Evolutionary conservation across 2,888 invertebrate species (phyloP).

Genomic region (Alloplasta piceator): DNA sequence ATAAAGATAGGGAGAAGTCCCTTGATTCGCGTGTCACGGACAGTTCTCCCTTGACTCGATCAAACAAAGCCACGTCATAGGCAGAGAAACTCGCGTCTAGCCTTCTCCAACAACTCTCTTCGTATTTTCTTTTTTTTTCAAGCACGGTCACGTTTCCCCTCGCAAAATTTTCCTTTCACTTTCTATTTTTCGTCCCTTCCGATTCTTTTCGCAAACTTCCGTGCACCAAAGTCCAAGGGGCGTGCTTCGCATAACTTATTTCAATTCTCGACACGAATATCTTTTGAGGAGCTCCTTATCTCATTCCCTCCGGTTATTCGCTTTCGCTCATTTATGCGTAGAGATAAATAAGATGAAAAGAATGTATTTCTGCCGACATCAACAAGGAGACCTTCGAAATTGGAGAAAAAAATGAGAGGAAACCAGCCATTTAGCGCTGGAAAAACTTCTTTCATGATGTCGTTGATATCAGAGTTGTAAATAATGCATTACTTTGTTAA

Average conservation of each 20-base stretch:
- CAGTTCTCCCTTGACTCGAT: slow-evolving; percentile 63
- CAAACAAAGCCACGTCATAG: slow-evolving; percentile 47
- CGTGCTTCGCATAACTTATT: slow-evolving; percentile 60
- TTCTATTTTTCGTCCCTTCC: slow-evolving; percentile 30
- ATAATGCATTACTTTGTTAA: no score
- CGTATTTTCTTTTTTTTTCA: slow-evolving; percentile 30
- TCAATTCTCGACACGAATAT: slow-evolving; percentile 56
- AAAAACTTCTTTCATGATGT: no score
- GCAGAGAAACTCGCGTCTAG: slow-evolving; percentile 31
- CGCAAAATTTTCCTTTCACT: slow-evolving; percentile 29
- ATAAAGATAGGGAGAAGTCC: slow-evolving; percentile 40
- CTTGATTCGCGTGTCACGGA: slow-evolving; percentile 52
- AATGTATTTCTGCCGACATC: neutral
- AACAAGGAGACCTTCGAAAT: no score
- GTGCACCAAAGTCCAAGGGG: slow-evolving; percentile 28
- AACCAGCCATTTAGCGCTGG: no score
- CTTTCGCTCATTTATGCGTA: neutral
- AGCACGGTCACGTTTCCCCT: slow-evolving; percentile 39
- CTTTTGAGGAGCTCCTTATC: slow-evolving; percentile 27
- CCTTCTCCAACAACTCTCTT: slow-evolving; percentile 27
- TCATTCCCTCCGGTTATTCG: neutral
- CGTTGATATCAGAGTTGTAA: no score
- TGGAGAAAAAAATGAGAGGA: slow-evolving; percentile 1
- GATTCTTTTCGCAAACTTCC: slow-evolving; percentile 49
- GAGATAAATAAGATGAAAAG: slow-evolving; percentile 36